A percentile compares a stretch with the other conserved stretches of the same genome.
phyloP scores from a whole-genome alignment of 2,113 vertebrate genomes.

The Alligator sinensis region DNA sequence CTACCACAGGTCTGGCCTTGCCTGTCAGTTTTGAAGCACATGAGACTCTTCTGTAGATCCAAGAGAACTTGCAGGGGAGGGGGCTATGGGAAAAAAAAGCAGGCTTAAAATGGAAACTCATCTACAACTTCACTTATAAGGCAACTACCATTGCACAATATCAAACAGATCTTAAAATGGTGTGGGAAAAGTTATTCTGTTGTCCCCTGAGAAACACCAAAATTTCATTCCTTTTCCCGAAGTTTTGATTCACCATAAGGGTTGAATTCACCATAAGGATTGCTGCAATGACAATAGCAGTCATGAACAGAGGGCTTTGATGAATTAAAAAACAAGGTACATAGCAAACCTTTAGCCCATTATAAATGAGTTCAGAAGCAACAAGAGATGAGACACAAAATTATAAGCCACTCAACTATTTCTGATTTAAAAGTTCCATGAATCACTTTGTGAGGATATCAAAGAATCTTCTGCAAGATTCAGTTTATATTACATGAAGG shows the following conservation, averaged over 20 bases:
- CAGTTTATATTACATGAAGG: not conserved
- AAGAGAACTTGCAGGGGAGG: not conserved
- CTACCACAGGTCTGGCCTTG: not conserved
- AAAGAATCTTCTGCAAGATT: not conserved
- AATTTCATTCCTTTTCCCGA: not conserved
- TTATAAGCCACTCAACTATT: not conserved
- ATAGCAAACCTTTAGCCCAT: not conserved
- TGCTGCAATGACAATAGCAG: not conserved
- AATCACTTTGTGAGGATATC: not conserved
- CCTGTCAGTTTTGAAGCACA: not conserved
- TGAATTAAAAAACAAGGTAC: not conserved
- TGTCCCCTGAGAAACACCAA: not conserved
- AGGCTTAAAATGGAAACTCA: not conserved
- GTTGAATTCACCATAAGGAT: not conserved
- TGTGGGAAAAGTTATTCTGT: not conserved
- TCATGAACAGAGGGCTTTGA: not conserved
- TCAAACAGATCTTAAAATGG: not conserved
- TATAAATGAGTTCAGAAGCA: constrained; percentile 32
- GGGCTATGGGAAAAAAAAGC: not conserved
- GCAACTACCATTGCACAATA: not conserved
- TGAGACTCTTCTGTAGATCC: not conserved
- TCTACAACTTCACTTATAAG: not conserved
- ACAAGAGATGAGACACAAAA: not conserved
- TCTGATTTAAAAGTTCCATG: not conserved
- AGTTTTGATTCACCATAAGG: not conserved